Evolutionary conservation across 2,888 invertebrate species (phyloP).

Genomic region (Melinaea menophilus): DNA sequence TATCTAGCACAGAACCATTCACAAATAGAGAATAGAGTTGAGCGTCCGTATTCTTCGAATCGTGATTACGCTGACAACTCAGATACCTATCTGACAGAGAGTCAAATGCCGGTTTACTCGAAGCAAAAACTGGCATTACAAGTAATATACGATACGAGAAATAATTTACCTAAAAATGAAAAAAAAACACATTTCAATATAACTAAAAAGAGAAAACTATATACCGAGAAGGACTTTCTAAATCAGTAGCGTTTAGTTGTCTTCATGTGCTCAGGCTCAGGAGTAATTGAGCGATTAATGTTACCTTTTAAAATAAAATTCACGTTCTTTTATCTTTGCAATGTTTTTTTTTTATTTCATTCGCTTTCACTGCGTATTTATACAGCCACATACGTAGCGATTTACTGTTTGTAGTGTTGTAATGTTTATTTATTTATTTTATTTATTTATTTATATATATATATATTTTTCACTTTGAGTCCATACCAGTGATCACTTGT

Average conservation of each 20-base stretch:
- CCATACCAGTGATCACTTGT: no score
- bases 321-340: conserved; percentile 33
- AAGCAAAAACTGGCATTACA: conserved; percentile 42
- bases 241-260: conserved; percentile 46
- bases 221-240: conserved; percentile 63
- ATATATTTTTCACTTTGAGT: no score
- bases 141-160: conserved; percentile 58
- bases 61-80: conserved; percentile 42
- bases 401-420: no score
- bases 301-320: conserved; percentile 36
- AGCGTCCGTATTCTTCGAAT: conserved; percentile 60
- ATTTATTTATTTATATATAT: no score
- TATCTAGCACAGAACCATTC: conserved; percentile 58
- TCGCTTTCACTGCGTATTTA: conserved; percentile 35
- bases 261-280: conserved; percentile 9
- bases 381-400: neutral
- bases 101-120: conserved; percentile 38
- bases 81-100: conserved; percentile 42
- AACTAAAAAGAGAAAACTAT: conserved; percentile 67
- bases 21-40: conserved; percentile 57
- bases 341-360: conserved; percentile 32
- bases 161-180: conserved; percentile 40
- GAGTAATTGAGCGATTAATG: conserved; percentile 30
- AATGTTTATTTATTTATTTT: no score
- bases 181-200: conserved; percentile 66